Base-by-base conservation (phyloP, 2,113 vertebrate species). In the Falco punctatus region DNA sequence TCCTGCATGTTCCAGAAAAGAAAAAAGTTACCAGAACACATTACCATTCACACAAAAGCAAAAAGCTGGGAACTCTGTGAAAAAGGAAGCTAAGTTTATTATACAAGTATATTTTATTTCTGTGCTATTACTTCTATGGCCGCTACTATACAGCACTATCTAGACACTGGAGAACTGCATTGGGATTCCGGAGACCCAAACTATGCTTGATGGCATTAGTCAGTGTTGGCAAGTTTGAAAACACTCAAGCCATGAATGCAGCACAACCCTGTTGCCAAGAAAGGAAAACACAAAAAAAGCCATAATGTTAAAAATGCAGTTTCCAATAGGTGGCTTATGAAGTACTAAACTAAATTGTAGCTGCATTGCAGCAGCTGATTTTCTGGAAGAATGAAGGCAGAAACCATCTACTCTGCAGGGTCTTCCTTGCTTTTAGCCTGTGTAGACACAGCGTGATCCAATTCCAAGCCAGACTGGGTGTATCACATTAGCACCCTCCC, bases 371-470 rank as follows among this genome's bases (percentile, higher is more conserved):
- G 15, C n/a, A 51, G 26, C 4, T 44, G 28, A 26, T 71, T 84
- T 89, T 32, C 33, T 70, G 38, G 42, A 55, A 51, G 15, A 69
- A 42, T 3, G 5, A 33, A 67, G 15, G 72, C 48, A 84, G 54
- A 46, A 90, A 40, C 2, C 2, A 77, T 6, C 15, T 2, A 12
- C 38, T 44, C 35, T 11, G 3, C 11, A 61, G 35, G 5, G 40
- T 35, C 33, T 10, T 55, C 27, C 51, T 22, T 65, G 66, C 57
- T 51, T 9, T 48, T 64, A 15, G 44, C 7, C 20, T 57, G 15
- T 30, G 35, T 10, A 18, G 49, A 59, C 11, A 24, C 3, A 12
- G 9, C 1, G 3, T 0, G 4, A 80, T 64, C 26, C n/a, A 19
- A 21, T 40, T 52, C 54, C 3, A 11, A 70, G 9, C 30, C 32